Percentiles rank a stretch among this genome's conserved stretches.
Evolutionary conservation across 1,140 invertebrate species (phyloP).

Genomic region (Aphaenogaster rudis): DNA sequence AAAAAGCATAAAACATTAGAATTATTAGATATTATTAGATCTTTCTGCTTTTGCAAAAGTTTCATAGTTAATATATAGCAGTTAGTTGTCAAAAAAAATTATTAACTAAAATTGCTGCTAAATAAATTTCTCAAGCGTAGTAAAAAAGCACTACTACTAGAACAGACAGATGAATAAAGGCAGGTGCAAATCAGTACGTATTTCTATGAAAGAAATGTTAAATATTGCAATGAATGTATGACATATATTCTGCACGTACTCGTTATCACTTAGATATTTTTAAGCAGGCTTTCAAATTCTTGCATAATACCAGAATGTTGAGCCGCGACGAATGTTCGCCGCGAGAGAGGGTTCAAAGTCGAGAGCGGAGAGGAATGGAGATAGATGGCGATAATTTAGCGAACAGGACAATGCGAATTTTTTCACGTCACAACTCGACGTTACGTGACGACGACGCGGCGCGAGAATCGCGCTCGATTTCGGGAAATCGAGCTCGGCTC

Average conservation of each 20-base stretch:
- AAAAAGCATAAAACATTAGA: neutral
- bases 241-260: neutral
- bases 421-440: slow-evolving; percentile 54
- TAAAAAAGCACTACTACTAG: neutral
- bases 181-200: neutral
- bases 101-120: neutral
- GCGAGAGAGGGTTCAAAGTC: slow-evolving; percentile 34
- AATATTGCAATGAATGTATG: neutral
- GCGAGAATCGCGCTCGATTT: slow-evolving; percentile 36
- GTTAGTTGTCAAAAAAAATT: neutral
- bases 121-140: neutral
- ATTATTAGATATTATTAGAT: neutral
- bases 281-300: neutral
- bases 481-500: neutral
- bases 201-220: neutral
- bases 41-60: slow-evolving; percentile 19
- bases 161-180: neutral
- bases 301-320: neutral
- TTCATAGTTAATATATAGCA: neutral
- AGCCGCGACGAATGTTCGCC: neutral
- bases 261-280: slow-evolving; percentile 1
- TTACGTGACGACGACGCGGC: slow-evolving; percentile 28
- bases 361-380: neutral
- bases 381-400: slow-evolving; percentile 30
- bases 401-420: slow-evolving; percentile 42